phyloP scores from a whole-genome alignment of 2,797 vertebrate genomes.

The Argyrosomus regius region DNA sequence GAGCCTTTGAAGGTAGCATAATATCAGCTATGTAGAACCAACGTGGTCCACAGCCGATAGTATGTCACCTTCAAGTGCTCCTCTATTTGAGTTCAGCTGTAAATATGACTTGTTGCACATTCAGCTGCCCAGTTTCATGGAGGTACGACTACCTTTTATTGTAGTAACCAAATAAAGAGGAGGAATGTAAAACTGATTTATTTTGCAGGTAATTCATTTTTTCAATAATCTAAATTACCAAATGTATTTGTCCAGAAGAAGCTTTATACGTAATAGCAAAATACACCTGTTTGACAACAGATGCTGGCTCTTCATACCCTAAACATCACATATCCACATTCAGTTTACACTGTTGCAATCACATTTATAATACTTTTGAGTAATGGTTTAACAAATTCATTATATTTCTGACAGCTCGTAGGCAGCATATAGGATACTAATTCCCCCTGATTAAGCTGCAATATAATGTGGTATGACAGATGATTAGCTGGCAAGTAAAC shows the following conservation, averaged over 20 bases:
- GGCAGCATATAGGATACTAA: conserved; percentile 17
- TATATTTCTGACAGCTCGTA: conserved; percentile 33
- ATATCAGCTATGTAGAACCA: no score
- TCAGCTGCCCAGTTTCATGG: background rate
- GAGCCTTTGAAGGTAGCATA: no score
- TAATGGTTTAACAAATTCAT: conserved; percentile 5
- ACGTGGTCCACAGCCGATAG: background rate
- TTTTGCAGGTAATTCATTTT: background rate
- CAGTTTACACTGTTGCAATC: background rate
- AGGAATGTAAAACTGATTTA: background rate
- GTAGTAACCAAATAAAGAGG: background rate
- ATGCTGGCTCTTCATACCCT: background rate
- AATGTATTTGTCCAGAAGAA: background rate
- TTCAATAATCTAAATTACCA: background rate
- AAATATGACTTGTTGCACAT: conserved; percentile 4
- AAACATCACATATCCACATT: background rate
- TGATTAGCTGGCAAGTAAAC: conserved; percentile 32
- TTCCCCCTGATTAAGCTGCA: conserved; percentile 19
- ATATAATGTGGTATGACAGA: conserved; percentile 10
- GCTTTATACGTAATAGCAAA: background rate
- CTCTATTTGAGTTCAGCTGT: background rate
- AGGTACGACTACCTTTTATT: background rate
- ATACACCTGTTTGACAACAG: background rate
- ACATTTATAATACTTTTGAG: background rate
- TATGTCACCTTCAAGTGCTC: background rate